Percentiles rank a stretch among this genome's conserved stretches.
phyloP scores from a whole-genome alignment of 2,113 vertebrate species.

The Epinephelus fuscoguttatus region DNA sequence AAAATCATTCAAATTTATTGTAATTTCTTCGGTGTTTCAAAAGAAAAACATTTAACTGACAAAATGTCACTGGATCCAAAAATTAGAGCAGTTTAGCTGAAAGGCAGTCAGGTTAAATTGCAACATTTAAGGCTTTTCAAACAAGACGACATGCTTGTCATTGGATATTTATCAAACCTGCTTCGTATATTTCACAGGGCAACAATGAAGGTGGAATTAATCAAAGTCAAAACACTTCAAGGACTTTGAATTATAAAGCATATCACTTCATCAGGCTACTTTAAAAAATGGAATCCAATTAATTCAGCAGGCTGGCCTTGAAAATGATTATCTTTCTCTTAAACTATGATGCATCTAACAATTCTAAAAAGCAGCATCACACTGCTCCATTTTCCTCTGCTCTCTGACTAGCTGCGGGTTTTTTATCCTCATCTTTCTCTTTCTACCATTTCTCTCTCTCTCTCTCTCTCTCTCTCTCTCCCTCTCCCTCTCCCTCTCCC shows the following conservation, averaged over 20 bases:
- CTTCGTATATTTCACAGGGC: constrained; percentile 44
- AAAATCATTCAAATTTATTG: constrained; percentile 22
- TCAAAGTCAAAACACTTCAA: constrained; percentile 70
- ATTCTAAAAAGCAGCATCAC: constrained; percentile 46
- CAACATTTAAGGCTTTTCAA: constrained; percentile 56
- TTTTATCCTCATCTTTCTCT: constrained; percentile 57
- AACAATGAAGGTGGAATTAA: constrained; percentile 62
- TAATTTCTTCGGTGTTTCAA: constrained; percentile 19
- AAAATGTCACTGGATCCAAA: constrained; percentile 18
- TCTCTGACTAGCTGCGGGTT: constrained; percentile 58
- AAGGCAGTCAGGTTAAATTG: constrained; percentile 43
- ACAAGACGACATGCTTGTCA: constrained; percentile 38
- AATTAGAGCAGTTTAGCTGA: constrained; percentile 24
- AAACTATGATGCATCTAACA: constrained; percentile 58
- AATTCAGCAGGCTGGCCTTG: constrained; percentile 54
- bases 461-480: constrained; percentile 13
- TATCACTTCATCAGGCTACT: constrained; percentile 58
- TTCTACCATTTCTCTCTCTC: constrained; percentile 38
- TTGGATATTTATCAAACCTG: constrained; percentile 61
- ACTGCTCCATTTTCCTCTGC: constrained; percentile 54
- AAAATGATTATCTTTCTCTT: constrained; percentile 59
- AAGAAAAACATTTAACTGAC: constrained; percentile 35
- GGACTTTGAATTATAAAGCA: constrained; percentile 56
- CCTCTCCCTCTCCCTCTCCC: constrained; percentile 10
- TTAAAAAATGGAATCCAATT: constrained; percentile 69